These are phyloP conservation scores for Aphrocallistes beatrix DNA, from an alignment of 37 sponge, comb jelly and placozoan species.

Conservation along the genomic window DNA sequence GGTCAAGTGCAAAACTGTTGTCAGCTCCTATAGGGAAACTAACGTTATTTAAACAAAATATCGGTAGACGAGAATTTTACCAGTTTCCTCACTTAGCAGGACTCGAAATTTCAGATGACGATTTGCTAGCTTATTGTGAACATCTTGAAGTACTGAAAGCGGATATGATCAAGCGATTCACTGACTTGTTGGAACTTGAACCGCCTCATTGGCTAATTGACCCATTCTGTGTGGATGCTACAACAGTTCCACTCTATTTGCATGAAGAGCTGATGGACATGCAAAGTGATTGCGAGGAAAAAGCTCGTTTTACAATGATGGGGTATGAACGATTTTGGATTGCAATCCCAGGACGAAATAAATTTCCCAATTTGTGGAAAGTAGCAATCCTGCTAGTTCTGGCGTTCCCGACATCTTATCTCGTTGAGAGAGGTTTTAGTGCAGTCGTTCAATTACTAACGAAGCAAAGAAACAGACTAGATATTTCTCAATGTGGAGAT, in stretches of 20 bases:
- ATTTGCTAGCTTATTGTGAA: constrained; percentile 8
- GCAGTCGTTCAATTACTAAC: not conserved
- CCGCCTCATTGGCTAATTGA: not conserved
- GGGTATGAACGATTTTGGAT: not conserved
- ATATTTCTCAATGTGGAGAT: constrained; percentile 18
- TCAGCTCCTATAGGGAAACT: constrained; percentile 19
- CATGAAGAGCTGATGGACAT: constrained; percentile 15
- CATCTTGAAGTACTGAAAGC: constrained; percentile 16
- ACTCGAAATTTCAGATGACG: constrained; percentile 15
- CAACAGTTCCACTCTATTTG: not conserved
- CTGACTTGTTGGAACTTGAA: constrained; percentile 16
- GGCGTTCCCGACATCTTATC: constrained; percentile 10
- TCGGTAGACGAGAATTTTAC: not conserved
- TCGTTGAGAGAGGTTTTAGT: constrained; percentile 17
- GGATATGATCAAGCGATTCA: constrained; percentile 8
- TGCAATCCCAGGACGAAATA: constrained; percentile 3
- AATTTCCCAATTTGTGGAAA: not conserved
- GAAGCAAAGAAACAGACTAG: constrained; percentile 11
- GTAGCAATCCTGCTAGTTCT: not conserved
- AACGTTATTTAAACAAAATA: constrained; percentile 15
- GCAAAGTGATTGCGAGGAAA: constrained; percentile 4
- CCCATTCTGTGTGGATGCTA: no score
- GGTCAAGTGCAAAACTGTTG: constrained; percentile 17
- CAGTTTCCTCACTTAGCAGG: constrained; percentile 12
- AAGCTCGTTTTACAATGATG: not conserved